Evolutionary conservation across 2,888 invertebrate genomes (phyloP).

Genomic region (Halictus ligatus): DNA sequence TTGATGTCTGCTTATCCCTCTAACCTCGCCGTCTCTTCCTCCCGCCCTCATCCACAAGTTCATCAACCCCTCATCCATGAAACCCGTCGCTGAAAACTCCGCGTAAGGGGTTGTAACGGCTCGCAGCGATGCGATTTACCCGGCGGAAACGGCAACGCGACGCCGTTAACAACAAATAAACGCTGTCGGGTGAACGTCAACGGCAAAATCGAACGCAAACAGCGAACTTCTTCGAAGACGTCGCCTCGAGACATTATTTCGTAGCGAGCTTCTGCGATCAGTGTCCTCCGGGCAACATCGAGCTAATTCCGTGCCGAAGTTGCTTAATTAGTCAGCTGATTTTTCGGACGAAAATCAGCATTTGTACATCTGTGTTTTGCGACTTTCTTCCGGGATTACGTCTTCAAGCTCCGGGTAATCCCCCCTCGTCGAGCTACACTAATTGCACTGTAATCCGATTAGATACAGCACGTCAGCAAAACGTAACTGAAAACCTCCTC

Average conservation of each 20-base stretch:
- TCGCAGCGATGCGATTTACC: slow-evolving; percentile 16
- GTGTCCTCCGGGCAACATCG: not conserved
- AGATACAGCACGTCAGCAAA: not conserved
- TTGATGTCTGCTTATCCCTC: slow-evolving; percentile 18
- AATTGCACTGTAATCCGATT: slow-evolving; percentile 10
- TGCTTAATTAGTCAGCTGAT: not conserved
- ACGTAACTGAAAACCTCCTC: not conserved
- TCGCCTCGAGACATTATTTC: too few relatives aligned
- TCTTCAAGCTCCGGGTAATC: not conserved
- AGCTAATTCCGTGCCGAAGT: not conserved
- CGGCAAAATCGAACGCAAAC: not conserved
- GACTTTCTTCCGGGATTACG: not conserved
- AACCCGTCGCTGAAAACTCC: slow-evolving; percentile 10
- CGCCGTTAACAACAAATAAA: slow-evolving; percentile 23
- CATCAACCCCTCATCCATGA: slow-evolving; percentile 20
- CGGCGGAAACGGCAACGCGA: slow-evolving; percentile 8
- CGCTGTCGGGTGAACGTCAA: not conserved
- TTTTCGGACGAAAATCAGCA: not conserved
- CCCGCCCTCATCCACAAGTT: slow-evolving; percentile 1
- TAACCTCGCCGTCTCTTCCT: slow-evolving; percentile 1
- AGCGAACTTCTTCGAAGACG: not conserved
- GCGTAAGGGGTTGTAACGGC: slow-evolving; percentile 19
- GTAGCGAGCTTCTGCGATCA: not conserved
- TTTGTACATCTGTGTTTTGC: not conserved
- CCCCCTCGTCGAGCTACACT: not conserved